Conservation (phyloP, 2,888 invertebrate genomes). For the Lomographa bimaculata region DNA sequence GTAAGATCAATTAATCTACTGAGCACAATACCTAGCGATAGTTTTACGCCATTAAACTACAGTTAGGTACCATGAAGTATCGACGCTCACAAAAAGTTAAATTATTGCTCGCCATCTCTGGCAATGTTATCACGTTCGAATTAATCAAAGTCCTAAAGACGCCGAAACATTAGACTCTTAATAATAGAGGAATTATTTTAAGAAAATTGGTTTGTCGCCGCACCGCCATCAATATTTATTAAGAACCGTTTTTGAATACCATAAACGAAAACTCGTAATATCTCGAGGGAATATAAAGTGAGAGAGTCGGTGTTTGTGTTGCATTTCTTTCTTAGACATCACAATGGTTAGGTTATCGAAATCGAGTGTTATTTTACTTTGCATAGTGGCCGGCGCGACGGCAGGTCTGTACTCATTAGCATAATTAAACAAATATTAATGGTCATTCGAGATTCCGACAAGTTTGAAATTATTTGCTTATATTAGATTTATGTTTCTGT, state of each 20-base stretch:
- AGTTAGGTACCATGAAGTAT: constrained; percentile 32
- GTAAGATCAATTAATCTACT: constrained; percentile 17
- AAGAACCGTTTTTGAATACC: constrained; percentile 58
- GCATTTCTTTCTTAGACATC: constrained; percentile 54
- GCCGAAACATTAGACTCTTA: constrained; percentile 41
- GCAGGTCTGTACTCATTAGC: constrained; percentile 48
- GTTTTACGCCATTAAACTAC: constrained; percentile 32
- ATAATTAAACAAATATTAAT: constrained; percentile 12
- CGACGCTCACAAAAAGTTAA: constrained; percentile 22
- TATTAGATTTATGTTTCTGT: constrained; percentile 8
- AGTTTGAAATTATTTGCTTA: constrained; percentile 15
- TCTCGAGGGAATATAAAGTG: constrained; percentile 61
- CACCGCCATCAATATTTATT: constrained; percentile 51
- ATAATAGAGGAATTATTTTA: constrained; percentile 54
- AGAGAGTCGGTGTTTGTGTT: constrained; percentile 43
- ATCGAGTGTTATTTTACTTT: constrained; percentile 34
- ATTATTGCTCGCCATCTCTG: constrained; percentile 23
- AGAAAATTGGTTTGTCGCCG: constrained; percentile 50
- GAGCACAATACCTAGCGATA: constrained; percentile 22
- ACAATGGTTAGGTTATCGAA: constrained; percentile 51
- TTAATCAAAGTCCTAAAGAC: constrained; percentile 35
- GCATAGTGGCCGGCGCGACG: constrained; percentile 29
- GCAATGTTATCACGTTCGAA: constrained; percentile 23
- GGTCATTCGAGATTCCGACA: constrained; percentile 4
- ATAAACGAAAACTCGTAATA: constrained; percentile 57